phyloP scores from a whole-genome alignment of 2,113 vertebrate species.

The Sinocyclocheilus maitianheensis region DNA sequence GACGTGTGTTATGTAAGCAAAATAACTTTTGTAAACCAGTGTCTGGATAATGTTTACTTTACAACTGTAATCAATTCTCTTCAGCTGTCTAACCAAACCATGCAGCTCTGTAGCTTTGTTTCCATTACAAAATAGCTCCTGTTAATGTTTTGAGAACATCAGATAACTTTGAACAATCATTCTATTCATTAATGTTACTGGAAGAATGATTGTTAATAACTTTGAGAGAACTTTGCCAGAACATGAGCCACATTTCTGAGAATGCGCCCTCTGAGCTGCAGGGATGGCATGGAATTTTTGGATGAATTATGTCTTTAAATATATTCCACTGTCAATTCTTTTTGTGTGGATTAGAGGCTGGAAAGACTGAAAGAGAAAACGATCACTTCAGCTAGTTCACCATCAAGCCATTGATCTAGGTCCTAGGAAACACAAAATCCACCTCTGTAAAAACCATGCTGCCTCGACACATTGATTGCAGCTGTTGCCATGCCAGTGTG shows the following conservation, averaged over 20 bases:
- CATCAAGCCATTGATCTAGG: not conserved
- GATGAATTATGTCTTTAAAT: too few species aligned
- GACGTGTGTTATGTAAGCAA: constrained; percentile 41
- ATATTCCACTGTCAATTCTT: too few species aligned
- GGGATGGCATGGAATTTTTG: too few species aligned
- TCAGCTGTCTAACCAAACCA: not conserved
- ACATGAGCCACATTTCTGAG: too few species aligned
- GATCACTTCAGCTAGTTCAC: not conserved
- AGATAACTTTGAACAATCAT: too few species aligned
- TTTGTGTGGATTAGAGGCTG: not conserved
- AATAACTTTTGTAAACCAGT: constrained; percentile 48
- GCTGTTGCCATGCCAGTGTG: constrained; percentile 54
- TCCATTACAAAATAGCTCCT: constrained; percentile 7
- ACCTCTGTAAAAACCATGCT: not conserved
- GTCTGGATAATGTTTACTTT: constrained; percentile 46
- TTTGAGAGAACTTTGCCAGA: too few species aligned
- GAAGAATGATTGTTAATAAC: too few species aligned
- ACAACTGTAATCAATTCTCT: constrained; percentile 35
- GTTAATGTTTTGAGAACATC: not conserved
- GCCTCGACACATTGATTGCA: constrained; percentile 34
- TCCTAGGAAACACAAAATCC: constrained; percentile 3
- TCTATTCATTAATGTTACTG: too few species aligned
- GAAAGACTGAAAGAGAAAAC: not conserved
- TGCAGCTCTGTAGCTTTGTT: constrained; percentile 3
- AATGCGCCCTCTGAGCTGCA: too few species aligned